These are phyloP conservation scores for Diorhabda sublineata DNA, from an alignment of 1,140 invertebrate genomes.

Conservation along the genomic window DNA sequence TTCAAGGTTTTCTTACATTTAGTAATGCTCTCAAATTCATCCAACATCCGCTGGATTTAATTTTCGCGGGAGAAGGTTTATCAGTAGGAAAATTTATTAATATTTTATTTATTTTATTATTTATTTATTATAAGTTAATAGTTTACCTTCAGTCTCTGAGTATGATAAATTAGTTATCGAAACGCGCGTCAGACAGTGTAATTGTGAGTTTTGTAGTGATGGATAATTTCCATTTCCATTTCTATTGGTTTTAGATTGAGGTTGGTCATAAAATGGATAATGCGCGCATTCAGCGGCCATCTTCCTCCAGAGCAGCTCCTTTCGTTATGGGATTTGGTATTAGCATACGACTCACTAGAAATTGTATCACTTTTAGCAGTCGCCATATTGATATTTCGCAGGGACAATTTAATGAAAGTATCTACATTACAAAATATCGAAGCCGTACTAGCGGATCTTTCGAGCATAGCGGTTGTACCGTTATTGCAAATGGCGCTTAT, in stretches of 20 bases:
- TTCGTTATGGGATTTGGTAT: slow-evolving; percentile 83
- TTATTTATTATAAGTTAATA: too few relatives aligned
- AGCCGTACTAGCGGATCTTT: slow-evolving; percentile 85
- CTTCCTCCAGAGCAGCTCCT: slow-evolving; percentile 87
- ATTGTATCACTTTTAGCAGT: slow-evolving; percentile 82
- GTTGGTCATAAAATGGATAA: slow-evolving; percentile 93
- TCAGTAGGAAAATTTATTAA: too few relatives aligned
- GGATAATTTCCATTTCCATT: not conserved
- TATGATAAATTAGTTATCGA: too few relatives aligned
- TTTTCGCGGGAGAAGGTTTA: too few relatives aligned
- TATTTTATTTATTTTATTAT: too few relatives aligned
- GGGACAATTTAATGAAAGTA: slow-evolving; percentile 88
- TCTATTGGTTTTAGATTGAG: slow-evolving; percentile 60
- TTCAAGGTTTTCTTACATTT: too few relatives aligned
- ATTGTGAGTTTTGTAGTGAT: too few relatives aligned
- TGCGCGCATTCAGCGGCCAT: slow-evolving; percentile 91
- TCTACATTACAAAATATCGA: slow-evolving; percentile 79
- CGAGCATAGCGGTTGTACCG: slow-evolving; percentile 84
- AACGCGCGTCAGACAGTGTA: too few relatives aligned
- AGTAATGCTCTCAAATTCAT: too few relatives aligned
- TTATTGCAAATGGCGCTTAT: slow-evolving; percentile 68
- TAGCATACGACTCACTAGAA: slow-evolving; percentile 89
- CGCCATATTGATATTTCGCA: slow-evolving; percentile 86
- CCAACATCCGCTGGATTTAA: too few relatives aligned
- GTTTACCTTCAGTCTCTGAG: too few relatives aligned